Conservation (phyloP, 2,888 invertebrate genomes). For the Theretra japonica region DNA sequence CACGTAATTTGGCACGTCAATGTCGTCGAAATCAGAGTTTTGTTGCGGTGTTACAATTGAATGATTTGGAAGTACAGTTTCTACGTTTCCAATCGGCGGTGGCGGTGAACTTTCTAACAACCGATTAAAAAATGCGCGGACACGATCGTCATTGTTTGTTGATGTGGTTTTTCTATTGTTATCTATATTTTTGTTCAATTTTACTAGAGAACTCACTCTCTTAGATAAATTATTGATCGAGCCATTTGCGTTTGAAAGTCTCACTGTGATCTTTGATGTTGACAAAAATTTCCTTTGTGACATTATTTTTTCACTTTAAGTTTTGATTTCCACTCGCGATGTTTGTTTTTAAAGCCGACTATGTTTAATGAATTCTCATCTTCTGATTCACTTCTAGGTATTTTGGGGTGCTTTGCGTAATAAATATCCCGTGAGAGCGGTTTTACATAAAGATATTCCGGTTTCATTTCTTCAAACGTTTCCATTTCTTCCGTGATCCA, state of each 20-base stretch:
- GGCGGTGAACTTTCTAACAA: slow-evolving; percentile 69
- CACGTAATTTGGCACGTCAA: slow-evolving; percentile 65
- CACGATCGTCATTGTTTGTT: slow-evolving; percentile 57
- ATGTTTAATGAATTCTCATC: slow-evolving; percentile 72
- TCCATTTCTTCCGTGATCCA: slow-evolving; percentile 77
- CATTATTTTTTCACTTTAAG: slow-evolving; percentile 61
- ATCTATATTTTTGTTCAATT: slow-evolving; percentile 39
- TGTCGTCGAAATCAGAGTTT: slow-evolving; percentile 54
- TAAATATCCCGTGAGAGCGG: slow-evolving; percentile 74
- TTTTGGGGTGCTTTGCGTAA: slow-evolving; percentile 73
- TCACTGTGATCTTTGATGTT: slow-evolving; percentile 49
- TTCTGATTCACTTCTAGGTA: slow-evolving; percentile 78
- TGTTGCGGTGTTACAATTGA: slow-evolving; percentile 43
- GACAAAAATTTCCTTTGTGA: slow-evolving; percentile 58
- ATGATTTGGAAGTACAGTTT: slow-evolving; percentile 38
- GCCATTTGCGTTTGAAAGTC: slow-evolving; percentile 46
- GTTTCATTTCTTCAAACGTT: slow-evolving; percentile 74
- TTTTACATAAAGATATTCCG: slow-evolving; percentile 66
- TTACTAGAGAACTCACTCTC: slow-evolving; percentile 51
- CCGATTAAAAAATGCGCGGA: slow-evolving; percentile 65
- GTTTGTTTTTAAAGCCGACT: slow-evolving; percentile 68
- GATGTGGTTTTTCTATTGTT: slow-evolving; percentile 32
- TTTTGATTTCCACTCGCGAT: slow-evolving; percentile 72
- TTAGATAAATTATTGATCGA: slow-evolving; percentile 53
- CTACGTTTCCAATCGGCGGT: slow-evolving; percentile 62